Conservation (phyloP, 2,113 vertebrate genomes). For the Vireo altiloquus region DNA sequence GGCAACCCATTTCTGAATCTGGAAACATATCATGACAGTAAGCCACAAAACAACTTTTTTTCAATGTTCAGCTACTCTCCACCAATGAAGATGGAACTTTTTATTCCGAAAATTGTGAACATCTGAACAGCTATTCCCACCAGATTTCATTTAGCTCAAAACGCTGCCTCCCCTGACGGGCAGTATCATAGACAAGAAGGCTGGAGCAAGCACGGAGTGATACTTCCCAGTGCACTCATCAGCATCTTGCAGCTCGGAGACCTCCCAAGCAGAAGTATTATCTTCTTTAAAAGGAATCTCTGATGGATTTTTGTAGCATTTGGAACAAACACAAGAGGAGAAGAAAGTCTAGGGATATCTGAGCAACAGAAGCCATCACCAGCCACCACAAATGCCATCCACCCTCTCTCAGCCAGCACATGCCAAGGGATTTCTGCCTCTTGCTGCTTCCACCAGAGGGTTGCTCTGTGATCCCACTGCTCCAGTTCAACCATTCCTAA, state of each 20-base stretch:
- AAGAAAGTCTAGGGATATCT: not conserved
- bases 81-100: not conserved
- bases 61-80: not conserved
- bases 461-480: not conserved
- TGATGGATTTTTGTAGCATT: not conserved
- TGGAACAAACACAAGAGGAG: not conserved
- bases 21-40: not conserved
- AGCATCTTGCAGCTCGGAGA: not conserved
- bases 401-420: not conserved
- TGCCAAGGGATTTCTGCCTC: not conserved
- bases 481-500: not conserved
- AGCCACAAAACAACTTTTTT: not conserved
- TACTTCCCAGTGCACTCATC: not conserved
- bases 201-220: rapidly evolving
- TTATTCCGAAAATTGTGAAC: not conserved
- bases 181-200: not conserved
- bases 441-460: not conserved
- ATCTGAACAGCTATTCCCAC: conserved; percentile 1
- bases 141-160: not conserved
- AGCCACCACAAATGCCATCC: not conserved
- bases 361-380: not conserved
- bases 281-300: not conserved
- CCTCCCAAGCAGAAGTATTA: conserved; percentile 26
- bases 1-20: not conserved
- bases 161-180: not conserved